A percentile compares a stretch with the other conserved stretches of the same genome.
phyloP scores from a whole-genome alignment of 2,888 invertebrate genomes.

The Vesta saturnalis region DNA sequence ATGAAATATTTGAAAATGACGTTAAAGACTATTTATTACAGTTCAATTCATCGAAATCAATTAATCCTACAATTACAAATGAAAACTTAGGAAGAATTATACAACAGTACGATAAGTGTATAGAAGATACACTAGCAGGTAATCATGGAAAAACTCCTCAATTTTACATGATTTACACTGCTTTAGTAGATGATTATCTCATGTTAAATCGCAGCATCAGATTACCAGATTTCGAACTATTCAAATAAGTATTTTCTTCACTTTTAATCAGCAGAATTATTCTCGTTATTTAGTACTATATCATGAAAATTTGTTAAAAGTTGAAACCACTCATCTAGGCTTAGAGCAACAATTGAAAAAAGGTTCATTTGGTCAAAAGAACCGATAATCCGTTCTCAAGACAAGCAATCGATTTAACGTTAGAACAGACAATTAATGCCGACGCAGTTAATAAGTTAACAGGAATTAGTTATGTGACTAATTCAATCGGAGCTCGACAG shows the following conservation, averaged over 20 bases:
- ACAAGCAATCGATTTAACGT: conserved; percentile 5
- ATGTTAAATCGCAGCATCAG: background rate
- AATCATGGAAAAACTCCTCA: conserved; percentile 16
- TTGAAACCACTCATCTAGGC: background rate
- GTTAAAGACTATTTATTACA: no score
- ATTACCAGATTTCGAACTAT: background rate
- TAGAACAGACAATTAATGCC: no score
- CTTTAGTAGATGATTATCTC: background rate
- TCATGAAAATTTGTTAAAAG: background rate
- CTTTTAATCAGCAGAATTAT: conserved; percentile 9
- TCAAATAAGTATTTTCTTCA: background rate
- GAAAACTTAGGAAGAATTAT: no score
- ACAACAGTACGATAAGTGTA: no score
- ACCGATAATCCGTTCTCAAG: conserved; percentile 5
- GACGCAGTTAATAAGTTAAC: no score
- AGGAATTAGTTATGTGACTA: background rate
- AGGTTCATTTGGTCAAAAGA: background rate
- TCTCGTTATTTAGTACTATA: background rate
- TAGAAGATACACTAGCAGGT: background rate
- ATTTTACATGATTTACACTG: conserved; percentile 45
- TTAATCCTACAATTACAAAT: no score
- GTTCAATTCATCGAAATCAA: no score
- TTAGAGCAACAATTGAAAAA: background rate
- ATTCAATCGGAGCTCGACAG: conserved; percentile 12
- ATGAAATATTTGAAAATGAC: no score